Evolutionary conservation across 1,140 invertebrate genomes (phyloP).

Genomic region (Cryptotermes secundus): DNA sequence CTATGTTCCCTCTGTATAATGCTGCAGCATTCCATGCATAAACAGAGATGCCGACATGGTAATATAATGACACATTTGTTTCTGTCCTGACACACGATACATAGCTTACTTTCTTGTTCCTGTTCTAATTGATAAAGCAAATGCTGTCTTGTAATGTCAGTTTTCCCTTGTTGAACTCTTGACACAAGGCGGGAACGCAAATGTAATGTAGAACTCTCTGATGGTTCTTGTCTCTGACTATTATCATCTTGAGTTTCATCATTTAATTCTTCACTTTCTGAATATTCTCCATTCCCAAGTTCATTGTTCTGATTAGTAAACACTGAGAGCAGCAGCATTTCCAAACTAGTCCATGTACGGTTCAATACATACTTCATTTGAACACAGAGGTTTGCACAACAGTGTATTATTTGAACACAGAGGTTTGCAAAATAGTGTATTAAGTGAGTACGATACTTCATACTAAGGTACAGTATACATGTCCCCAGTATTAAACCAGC

Average conservation of each 20-base stretch:
- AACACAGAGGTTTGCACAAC: neutral
- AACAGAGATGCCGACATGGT: conserved; percentile 33
- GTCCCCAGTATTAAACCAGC: conserved; percentile 20
- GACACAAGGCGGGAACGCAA: neutral
- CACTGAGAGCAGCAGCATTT: neutral
- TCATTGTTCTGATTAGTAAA: neutral
- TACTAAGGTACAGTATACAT: neutral
- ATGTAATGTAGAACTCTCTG: neutral
- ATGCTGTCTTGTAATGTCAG: neutral
- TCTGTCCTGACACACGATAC: conserved; percentile 32
- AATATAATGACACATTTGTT: conserved; percentile 29
- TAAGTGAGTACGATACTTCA: conserved; percentile 2
- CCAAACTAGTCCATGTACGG: neutral
- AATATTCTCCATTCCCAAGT: neutral
- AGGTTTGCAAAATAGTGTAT: neutral
- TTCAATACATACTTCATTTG: neutral
- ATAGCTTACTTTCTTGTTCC: conserved; percentile 31
- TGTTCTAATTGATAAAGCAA: neutral
- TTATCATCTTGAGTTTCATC: neutral
- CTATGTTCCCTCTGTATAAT: neutral
- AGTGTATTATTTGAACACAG: neutral
- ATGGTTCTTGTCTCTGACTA: neutral
- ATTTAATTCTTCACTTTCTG: neutral
- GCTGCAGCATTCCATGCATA: conserved; percentile 25
- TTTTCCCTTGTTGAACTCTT: neutral